Evolutionary conservation across 1,140 invertebrate genomes (phyloP), one percentile per base, ranked within the genome.

Genomic region (Lepidurus packardi): DNA sequence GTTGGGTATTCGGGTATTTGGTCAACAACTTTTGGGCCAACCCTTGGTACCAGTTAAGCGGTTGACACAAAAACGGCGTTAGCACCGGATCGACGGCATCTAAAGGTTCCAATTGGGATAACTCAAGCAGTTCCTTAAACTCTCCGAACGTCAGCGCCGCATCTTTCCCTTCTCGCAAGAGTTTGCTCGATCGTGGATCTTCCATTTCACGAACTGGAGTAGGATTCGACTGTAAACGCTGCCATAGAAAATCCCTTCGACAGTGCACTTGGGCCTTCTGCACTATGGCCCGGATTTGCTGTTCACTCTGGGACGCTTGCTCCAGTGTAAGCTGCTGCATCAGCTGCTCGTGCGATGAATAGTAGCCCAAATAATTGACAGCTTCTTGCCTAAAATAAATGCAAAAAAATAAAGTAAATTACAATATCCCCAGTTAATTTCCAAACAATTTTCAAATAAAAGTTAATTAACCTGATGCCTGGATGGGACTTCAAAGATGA

Each of bases 181-280:
- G 44, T 79, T 79, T 11, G 81, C 45, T 43, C 82, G 82, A 44
- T 82, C 80, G 41, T 81, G 80, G 24, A 74, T 79, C 47, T 77
- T 80, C 10, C 74, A 79, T 83, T 80, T 80, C 53, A 16, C 53
- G 53, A 21, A 65, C 13, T 21, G 82, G 82, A 10, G 79, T 82
- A 81, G 83, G 82, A 10, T 82, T 84, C 21, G 83, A 82, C 8
- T 91, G 81, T 43, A 93, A 84, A 82, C 90, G 88, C 80, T 91
- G 89, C 92, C 92, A 94, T 1, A 93, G 84, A 24, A 89, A 85
- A 83, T 93, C 91, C 76, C 91, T 89, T 75, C 91, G 84, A 84
- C 92, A 93, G 81, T 93, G 90, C 10, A 90, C 85, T 73, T 87
- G 88, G 53, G 91, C 92, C 82, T 87, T 87, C 2, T 88, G 85